Percentiles rank a stretch among this genome's conserved stretches.
Evolutionary conservation across 2,113 vertebrate genomes (phyloP).

Genomic region (Ceyx melanurus): DNA sequence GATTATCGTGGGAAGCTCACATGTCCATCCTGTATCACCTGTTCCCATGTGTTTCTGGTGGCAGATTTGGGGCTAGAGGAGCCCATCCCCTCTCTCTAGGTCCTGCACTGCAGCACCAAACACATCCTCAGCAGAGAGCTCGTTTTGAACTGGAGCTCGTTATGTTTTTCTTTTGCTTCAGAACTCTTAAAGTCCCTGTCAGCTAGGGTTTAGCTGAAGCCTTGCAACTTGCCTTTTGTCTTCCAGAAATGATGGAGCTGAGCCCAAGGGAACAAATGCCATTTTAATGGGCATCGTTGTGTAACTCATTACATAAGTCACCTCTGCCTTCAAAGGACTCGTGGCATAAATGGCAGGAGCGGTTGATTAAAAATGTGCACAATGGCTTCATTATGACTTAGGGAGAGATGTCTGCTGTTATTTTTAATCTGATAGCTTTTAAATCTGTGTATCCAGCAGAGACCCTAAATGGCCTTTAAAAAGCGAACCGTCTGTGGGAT

Average conservation of each 20-base stretch:
- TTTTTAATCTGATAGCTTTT: constrained; percentile 56
- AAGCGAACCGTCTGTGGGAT: not conserved
- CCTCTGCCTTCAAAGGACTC: constrained; percentile 47
- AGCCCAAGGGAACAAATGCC: constrained; percentile 60
- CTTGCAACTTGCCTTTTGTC: constrained; percentile 54
- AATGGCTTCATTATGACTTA: constrained; percentile 41
- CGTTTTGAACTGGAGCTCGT: not conserved
- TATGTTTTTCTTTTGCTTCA: constrained; percentile 57
- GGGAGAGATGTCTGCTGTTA: constrained; percentile 15
- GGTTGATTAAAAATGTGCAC: constrained; percentile 52
- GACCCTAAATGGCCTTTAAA: constrained; percentile 15
- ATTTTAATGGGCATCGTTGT: constrained; percentile 66
- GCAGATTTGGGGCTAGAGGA: not conserved
- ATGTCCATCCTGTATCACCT: not conserved
- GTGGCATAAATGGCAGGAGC: constrained; percentile 31
- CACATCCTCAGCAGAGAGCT: not conserved
- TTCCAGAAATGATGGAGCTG: constrained; percentile 54
- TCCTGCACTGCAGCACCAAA: not conserved
- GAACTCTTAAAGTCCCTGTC: constrained; percentile 37
- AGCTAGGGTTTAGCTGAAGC: constrained; percentile 39
- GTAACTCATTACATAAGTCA: constrained; percentile 69
- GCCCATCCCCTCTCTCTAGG: rapidly evolving
- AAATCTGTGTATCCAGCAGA: constrained; percentile 38
- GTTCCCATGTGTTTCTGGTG: not conserved
- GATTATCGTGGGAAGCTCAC: rapidly evolving